phyloP scores from a whole-genome alignment of 2,888 invertebrate species.

The Aporophyla lueneburgensis region DNA sequence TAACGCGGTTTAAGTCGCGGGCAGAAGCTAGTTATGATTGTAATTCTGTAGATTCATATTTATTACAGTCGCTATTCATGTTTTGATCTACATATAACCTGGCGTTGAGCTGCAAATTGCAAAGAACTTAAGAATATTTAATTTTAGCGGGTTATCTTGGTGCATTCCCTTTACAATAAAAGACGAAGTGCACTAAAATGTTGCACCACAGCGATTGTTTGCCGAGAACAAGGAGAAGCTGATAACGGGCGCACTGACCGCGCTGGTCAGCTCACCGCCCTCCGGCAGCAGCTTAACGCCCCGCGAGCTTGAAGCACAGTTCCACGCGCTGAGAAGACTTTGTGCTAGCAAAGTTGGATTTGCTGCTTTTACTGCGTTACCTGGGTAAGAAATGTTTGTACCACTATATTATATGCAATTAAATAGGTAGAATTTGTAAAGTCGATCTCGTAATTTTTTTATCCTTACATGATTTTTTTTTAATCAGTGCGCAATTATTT shows the following conservation, averaged over 20 bases:
- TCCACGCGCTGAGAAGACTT: constrained; percentile 97
- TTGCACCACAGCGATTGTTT: constrained; percentile 95
- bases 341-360: constrained; percentile 99
- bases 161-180: constrained; percentile 12
- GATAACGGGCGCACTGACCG: constrained; percentile 97
- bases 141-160: not conserved
- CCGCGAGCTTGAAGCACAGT: constrained; percentile 97
- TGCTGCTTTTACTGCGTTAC: constrained; percentile 97
- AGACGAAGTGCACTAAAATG: constrained; percentile 57
- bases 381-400: constrained; percentile 91
- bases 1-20: too few relatives aligned
- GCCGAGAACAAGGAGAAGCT: constrained; percentile 99
- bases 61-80: not conserved
- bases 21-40: not conserved
- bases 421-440: not conserved
- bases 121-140: not conserved
- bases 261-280: constrained; percentile 90
- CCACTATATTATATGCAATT: not conserved
- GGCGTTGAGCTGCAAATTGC: not conserved
- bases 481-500: too few relatives aligned
- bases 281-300: constrained; percentile 89
- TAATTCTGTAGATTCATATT: not conserved
- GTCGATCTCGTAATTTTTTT: not conserved
- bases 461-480: too few relatives aligned
- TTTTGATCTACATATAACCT: not conserved